Evolutionary conservation across 92 coral and sea anemone species (phyloP), one percentile per base, ranked within the genome.

Genomic region (Micromussa lordhowensis): DNA sequence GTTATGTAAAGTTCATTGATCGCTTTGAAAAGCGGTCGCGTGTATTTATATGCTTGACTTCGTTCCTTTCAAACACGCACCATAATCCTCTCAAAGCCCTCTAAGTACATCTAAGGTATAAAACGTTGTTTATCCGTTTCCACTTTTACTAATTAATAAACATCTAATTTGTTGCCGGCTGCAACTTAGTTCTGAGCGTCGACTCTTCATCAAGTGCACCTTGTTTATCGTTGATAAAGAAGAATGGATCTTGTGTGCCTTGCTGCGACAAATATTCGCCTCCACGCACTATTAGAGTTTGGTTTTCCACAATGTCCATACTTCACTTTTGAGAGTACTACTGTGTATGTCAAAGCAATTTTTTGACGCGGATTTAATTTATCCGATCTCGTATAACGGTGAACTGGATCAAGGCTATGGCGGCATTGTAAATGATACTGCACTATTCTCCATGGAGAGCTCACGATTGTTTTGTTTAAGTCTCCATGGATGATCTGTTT

Each of bases 1-100:
- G 61, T 84, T 84, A 74, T 74, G 28, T 10, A 38, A 86, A 86
- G 89, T 77, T 64, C 77, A 77, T 61, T 86, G 83, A 86, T 86
- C 76, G 64, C 64, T 28, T 86, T n/a, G 75, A 61, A 28, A 48
- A 77, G 51, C 29, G 32, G 64, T 64, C 81, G 72, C 82, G 88
- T 49, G 89, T 78, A 74, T 64, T 63, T 61, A 40, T 29, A 76
- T 61, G 83, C 82, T 78, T 86, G 64, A 86, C 15, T 77, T 86
- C 76, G 78, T 77, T 63, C 44, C 34, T 54, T 84, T 72, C 17
- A 22, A 22, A 72, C 66, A 55, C 72, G 11, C 17, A 48, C 59
- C 34, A 24, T 70, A 51, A 70, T 68, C 38, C 24, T 29, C 35
- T 73, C 24, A 84, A 84, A 36, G 44, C 57, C 26, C 88, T 70